Evolutionary conservation across 2,113 vertebrate genomes (phyloP).

Genomic region (Tragulus kanchil): DNA sequence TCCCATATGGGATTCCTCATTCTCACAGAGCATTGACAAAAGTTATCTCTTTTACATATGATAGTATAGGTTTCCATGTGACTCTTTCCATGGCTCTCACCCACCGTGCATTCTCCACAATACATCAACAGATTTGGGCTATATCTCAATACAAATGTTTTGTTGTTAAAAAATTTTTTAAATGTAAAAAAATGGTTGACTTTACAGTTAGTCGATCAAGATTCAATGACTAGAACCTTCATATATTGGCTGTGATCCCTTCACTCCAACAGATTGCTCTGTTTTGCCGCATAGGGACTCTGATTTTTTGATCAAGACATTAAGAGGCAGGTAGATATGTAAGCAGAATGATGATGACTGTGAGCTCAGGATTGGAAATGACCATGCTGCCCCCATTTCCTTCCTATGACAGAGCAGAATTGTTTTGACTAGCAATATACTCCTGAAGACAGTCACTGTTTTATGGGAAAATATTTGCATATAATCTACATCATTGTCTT

Average conservation of each 20-base stretch:
- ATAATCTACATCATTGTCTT: background rate
- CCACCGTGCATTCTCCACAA: no score
- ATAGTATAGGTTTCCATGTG: no score
- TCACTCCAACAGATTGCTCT: background rate
- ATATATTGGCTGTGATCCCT: background rate
- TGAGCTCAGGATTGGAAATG: background rate
- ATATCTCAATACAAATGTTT: no score
- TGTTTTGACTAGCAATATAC: background rate
- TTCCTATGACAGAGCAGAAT: background rate
- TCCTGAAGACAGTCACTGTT: background rate
- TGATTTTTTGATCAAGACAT: background rate
- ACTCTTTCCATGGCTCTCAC: no score
- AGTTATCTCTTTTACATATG: no score
- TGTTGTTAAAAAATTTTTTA: no score
- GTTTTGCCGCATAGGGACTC: background rate
- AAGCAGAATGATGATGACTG: background rate
- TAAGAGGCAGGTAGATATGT: background rate
- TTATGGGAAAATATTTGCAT: background rate
- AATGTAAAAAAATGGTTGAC: no score
- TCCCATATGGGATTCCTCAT: no score
- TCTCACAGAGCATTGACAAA: no score
- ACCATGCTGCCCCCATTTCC: background rate
- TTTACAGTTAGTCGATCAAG: background rate
- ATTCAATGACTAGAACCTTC: background rate
- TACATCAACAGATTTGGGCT: no score